Conservation (phyloP, 2,113 vertebrate genomes). For the Pterocles burchelli region DNA sequence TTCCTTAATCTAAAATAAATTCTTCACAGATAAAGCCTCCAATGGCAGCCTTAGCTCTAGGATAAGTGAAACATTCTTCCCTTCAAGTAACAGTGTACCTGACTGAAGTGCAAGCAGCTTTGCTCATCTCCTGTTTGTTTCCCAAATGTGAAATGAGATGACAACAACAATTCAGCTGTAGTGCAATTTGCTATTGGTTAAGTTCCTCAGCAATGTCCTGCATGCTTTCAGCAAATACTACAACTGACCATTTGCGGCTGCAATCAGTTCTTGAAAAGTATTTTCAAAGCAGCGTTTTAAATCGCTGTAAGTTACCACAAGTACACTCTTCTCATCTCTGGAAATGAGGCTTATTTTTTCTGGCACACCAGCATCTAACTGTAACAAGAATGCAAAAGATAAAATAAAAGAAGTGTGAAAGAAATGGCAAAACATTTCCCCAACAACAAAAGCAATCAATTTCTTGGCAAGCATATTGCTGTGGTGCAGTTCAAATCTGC, state of each 20-base stretch:
- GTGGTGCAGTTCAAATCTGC: neutral
- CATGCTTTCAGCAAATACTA: constrained; percentile 87
- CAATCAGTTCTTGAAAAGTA: constrained; percentile 98
- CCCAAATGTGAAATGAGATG: constrained; percentile 80
- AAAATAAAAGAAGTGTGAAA: constrained; percentile 48
- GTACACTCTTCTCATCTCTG: constrained; percentile 97
- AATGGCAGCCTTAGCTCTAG: constrained; percentile 83
- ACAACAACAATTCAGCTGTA: constrained; percentile 84
- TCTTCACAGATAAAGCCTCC: constrained; percentile 84
- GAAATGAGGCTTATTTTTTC: constrained; percentile 99
- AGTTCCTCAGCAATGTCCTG: constrained; percentile 78
- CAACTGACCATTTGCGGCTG: constrained; percentile 92
- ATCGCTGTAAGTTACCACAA: constrained; percentile 98
- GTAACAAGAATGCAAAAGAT: constrained; percentile 70
- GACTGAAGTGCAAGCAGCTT: constrained; percentile 89
- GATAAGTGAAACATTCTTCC: constrained; percentile 88
- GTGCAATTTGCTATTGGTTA: constrained; percentile 90
- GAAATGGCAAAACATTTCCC: constrained; percentile 65
- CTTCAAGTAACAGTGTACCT: constrained; percentile 96
- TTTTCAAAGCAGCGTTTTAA: constrained; percentile 99
- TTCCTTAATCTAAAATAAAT: constrained; percentile 90
- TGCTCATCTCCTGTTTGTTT: constrained; percentile 79
- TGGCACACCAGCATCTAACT: constrained; percentile 97
- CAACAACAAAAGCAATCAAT: constrained; percentile 61
- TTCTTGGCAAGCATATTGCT: neutral